Percentiles rank a stretch among this genome's conserved stretches.
phyloP scores from a whole-genome alignment of 2,113 vertebrate genomes.

The Empidonax traillii region DNA sequence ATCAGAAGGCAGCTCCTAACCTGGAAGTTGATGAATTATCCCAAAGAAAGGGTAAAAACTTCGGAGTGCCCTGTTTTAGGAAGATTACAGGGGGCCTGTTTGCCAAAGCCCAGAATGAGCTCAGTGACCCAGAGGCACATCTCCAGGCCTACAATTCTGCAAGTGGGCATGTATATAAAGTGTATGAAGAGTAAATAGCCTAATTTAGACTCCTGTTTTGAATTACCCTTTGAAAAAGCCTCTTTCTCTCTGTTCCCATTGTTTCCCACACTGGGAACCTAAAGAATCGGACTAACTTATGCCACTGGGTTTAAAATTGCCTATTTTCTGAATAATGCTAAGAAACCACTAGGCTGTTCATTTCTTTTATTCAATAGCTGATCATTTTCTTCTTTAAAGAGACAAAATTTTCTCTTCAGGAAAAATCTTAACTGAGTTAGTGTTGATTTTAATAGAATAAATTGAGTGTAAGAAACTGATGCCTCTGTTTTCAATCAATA shows the following conservation, averaged over 20 bases:
- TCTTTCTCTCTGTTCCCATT: neutral
- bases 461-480: neutral
- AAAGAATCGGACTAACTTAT: neutral
- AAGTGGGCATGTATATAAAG: neutral
- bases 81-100: neutral
- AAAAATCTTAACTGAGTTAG: neutral
- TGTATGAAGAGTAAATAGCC: neutral
- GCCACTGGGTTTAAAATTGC: neutral
- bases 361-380: neutral
- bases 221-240: neutral
- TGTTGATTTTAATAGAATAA: neutral
- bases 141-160: neutral
- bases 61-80: neutral
- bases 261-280: neutral
- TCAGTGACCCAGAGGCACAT: neutral
- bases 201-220: neutral
- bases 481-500: neutral
- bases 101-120: neutral
- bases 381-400: neutral
- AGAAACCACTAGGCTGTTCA: neutral
- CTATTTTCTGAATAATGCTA: neutral
- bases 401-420: neutral
- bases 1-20: neutral
- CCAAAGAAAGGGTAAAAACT: neutral
- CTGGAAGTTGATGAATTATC: neutral